Evolutionary conservation across 2,888 invertebrate species (phyloP).

Genomic region (Phrixothrix hirtus): DNA sequence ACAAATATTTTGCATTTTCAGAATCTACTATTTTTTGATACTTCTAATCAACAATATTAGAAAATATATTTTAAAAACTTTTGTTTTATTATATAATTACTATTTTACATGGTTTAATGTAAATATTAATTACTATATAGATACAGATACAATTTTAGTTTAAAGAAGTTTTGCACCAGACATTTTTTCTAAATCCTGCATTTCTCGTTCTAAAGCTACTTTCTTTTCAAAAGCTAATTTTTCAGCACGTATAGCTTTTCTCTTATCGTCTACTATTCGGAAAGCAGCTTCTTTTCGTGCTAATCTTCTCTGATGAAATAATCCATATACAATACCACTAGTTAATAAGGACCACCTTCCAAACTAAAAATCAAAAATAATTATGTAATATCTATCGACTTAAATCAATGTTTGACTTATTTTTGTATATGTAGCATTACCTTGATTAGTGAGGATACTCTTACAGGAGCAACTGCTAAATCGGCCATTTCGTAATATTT

Average conservation of each 20-base stretch:
- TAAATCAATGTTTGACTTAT: too few species aligned
- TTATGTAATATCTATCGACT: slow-evolving; percentile 14
- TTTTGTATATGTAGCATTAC: too few species aligned
- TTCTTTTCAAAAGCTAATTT: slow-evolving; percentile 75
- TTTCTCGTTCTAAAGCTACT: slow-evolving; percentile 60
- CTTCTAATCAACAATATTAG: too few species aligned
- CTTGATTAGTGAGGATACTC: slow-evolving; percentile 81
- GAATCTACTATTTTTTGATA: too few species aligned
- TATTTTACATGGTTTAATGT: too few species aligned
- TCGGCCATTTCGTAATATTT: slow-evolving; percentile 43
- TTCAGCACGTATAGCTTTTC: slow-evolving; percentile 70
- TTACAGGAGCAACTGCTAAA: slow-evolving; percentile 70
- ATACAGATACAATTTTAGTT: too few species aligned
- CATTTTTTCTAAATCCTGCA: slow-evolving; percentile 48
- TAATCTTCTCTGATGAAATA: slow-evolving; percentile 70
- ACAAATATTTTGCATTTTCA: too few species aligned
- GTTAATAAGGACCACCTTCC: slow-evolving; percentile 79
- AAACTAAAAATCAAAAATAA: slow-evolving; percentile 61
- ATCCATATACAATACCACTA: slow-evolving; percentile 75
- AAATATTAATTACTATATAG: too few species aligned
- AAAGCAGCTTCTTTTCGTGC: slow-evolving; percentile 67
- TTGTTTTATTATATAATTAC: too few species aligned
- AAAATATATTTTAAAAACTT: too few species aligned
- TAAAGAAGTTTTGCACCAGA: too few species aligned
- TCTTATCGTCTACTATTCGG: slow-evolving; percentile 69